Percentiles rank a stretch among this genome's conserved stretches.
phyloP scores from a whole-genome alignment of 2,797 vertebrate species.

The Malacoraja senta region DNA sequence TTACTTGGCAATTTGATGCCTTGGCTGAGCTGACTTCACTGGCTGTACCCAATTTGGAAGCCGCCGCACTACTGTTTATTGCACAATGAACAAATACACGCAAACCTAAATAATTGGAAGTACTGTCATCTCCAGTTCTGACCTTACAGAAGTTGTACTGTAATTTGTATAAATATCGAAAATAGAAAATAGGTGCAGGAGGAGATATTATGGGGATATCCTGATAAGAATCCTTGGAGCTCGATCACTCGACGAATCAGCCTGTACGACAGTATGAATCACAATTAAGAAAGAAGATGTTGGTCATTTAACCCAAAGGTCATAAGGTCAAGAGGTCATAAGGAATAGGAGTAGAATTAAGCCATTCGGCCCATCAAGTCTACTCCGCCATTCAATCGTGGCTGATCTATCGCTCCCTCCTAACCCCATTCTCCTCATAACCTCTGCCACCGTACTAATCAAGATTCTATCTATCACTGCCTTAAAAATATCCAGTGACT shows the following conservation, averaged over 20 bases:
- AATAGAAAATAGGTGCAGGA: too few species aligned
- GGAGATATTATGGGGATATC: neutral
- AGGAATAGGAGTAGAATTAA: too few species aligned
- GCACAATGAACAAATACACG: neutral
- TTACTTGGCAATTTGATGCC: neutral
- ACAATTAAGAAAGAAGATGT: neutral
- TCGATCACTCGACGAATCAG: neutral
- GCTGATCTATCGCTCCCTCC: too few species aligned
- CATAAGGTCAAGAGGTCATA: too few species aligned
- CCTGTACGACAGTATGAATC: neutral
- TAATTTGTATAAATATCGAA: too few species aligned
- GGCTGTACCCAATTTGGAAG: neutral
- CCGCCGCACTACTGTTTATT: neutral
- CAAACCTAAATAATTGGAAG: neutral
- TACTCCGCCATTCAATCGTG: too few species aligned
- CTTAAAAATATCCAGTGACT: too few species aligned
- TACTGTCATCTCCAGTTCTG: neutral
- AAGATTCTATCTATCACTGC: too few species aligned
- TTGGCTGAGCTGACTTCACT: neutral
- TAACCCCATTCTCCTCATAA: too few species aligned
- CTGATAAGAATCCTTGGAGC: neutral
- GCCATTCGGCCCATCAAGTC: too few species aligned
- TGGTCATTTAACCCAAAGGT: neutral
- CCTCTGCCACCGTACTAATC: too few species aligned
- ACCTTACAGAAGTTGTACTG: neutral